Evolutionary conservation across 2,797 vertebrate genomes (phyloP), one percentile per base, ranked within the genome.

Genomic region (Astyanax mexicanus): DNA sequence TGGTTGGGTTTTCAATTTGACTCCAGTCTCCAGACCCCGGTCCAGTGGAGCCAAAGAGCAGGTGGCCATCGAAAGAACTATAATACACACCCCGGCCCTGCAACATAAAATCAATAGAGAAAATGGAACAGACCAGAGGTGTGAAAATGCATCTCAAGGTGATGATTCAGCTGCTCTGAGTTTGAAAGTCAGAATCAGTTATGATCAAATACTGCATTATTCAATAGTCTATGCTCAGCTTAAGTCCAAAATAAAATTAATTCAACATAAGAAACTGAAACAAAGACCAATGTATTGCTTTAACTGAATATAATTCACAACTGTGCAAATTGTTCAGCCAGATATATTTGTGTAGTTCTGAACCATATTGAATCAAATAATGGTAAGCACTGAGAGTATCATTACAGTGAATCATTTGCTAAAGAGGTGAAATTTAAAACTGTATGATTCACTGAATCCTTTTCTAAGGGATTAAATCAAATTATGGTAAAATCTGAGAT

Each of bases 81-180:
- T 13, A 25, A 35, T 27, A 37, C 37, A 45, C 21, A 42, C n/a
- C 29, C 44, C 29, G 23, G 8, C 25, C 61, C 42, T 55, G 72
- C 42, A 19, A 68, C 25, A 29, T 57, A 69, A 47, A 69, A 64
- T 55, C 64, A 75, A 71, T 70, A 67, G 11, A n/a, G 51, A 44
- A 60, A 73, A 57, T 23, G 60, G 38, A 60, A 38, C 7, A 57
- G 23, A 40, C 32, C 25, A n/a, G 44, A 17, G 44, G 45, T 49
- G 45, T 17, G 13, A n/a, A 45, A 45, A 45, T 1, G 15, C 13
- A 45, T n/a, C 44, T n/a, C 17, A 17, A 45, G 44, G 13, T 45
- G 44, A 13, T 44, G 5, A 32, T 5, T 32, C 44, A 45, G 11
- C 0, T 45, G 44, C 44, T 45, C 13, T 17, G 44, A 42, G 9